These are phyloP conservation scores for Sebastiscus tertius DNA, from an alignment of 2,797 vertebrate species.

Conservation along the genomic window DNA sequence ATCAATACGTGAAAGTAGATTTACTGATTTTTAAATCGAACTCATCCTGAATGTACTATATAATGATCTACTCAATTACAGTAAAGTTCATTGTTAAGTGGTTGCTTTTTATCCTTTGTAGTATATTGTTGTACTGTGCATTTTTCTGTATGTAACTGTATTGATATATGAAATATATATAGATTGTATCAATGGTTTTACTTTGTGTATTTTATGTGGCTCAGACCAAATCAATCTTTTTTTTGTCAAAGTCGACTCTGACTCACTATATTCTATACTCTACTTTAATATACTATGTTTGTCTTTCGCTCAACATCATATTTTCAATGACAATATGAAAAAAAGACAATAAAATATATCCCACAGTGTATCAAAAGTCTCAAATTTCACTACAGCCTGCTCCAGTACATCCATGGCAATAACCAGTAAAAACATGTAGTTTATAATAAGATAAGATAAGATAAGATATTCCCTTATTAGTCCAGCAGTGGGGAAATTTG, in stretches of 20 bases:
- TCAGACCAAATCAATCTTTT: background rate
- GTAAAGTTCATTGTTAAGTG: background rate
- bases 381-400: background rate
- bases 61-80: background rate
- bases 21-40: background rate
- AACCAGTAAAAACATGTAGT: rapidly evolving
- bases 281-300: background rate
- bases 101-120: background rate
- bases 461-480: no score
- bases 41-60: background rate
- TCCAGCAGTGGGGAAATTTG: no score
- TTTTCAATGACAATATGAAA: background rate
- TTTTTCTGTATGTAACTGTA: background rate
- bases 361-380: background rate
- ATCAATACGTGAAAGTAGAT: background rate
- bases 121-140: background rate
- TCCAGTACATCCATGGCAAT: background rate
- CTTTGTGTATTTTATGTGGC: background rate
- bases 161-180: background rate
- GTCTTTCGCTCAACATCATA: background rate
- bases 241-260: background rate
- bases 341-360: background rate
- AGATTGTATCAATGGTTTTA: background rate
- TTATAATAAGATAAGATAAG: background rate
- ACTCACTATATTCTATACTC: background rate